Percentiles rank a stretch among this genome's conserved stretches.
These are phyloP conservation scores for Erythrocebus patas DNA, from an alignment of 2,113 vertebrate species.

Conservation along the genomic window DNA sequence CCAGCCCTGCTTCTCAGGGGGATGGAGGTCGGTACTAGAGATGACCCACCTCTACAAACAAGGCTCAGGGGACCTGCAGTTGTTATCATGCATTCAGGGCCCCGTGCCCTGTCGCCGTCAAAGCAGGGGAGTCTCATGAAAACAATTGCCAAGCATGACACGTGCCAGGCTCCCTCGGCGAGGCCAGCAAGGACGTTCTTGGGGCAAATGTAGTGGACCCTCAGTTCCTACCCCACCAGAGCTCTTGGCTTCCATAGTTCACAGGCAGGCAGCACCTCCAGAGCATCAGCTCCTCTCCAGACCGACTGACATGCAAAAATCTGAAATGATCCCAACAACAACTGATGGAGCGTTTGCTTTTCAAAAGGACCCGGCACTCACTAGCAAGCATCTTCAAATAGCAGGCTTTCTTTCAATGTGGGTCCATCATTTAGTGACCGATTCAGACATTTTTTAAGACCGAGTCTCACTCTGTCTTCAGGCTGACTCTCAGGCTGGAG, in stretches of 20 bases:
- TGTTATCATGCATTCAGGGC: not conserved
- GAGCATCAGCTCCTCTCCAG: not conserved
- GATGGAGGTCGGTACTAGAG: not conserved
- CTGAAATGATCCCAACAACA: not conserved
- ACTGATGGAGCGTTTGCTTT: not conserved
- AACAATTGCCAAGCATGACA: not conserved
- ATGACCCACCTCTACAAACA: not conserved
- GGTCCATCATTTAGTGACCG: not conserved
- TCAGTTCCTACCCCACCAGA: not conserved
- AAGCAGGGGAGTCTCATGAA: not conserved
- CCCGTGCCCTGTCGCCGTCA: not conserved
- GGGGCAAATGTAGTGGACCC: not conserved
- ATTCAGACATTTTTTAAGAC: not conserved
- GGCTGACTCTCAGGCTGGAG: no score
- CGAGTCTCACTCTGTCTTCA: no score
- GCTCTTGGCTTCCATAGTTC: not conserved
- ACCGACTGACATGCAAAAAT: not conserved
- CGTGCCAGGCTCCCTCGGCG: rapidly evolving
- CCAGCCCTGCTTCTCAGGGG: no score
- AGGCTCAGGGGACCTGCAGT: not conserved
- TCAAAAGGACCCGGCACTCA: not conserved
- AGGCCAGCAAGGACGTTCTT: not conserved
- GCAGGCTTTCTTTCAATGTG: not conserved
- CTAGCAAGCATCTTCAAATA: not conserved
- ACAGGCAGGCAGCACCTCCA: not conserved